Percentiles rank a stretch among this genome's conserved stretches.
These are phyloP conservation scores for Gymnorhina tibicen DNA, from an alignment of 2,113 vertebrate species.

Conservation along the genomic window DNA sequence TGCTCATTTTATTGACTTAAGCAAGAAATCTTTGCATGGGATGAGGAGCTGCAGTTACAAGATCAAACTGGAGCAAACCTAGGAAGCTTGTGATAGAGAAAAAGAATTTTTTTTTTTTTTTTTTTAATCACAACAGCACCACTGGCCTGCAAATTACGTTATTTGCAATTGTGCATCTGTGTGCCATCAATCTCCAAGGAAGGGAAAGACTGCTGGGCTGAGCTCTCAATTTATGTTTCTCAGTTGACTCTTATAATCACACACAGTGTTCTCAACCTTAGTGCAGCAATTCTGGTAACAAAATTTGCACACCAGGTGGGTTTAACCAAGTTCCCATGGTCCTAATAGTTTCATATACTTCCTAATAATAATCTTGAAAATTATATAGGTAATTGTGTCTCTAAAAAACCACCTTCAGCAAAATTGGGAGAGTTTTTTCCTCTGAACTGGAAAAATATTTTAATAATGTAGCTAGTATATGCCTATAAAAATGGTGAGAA, in stretches of 20 bases:
- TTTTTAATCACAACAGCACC: neutral
- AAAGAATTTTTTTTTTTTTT: neutral
- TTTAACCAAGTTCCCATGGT: constrained; percentile 20
- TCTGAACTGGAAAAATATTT: neutral
- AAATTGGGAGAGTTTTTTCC: neutral
- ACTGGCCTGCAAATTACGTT: neutral
- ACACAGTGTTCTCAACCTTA: neutral
- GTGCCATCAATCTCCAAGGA: constrained; percentile 34
- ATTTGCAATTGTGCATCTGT: neutral
- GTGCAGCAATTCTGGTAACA: neutral
- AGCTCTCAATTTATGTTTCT: constrained; percentile 45
- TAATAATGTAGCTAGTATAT: neutral
- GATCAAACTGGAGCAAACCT: neutral
- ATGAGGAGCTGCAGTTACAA: neutral
- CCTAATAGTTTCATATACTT: constrained; percentile 8
- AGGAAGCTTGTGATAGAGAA: neutral
- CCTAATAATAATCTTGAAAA: constrained; percentile 18
- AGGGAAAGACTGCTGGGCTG: neutral
- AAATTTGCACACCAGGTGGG: constrained; percentile 24
- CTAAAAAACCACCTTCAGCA: neutral
- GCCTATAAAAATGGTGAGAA: neutral
- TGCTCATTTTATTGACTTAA: neutral
- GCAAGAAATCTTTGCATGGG: neutral
- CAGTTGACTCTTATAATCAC: constrained; percentile 27
- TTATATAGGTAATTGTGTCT: neutral